Conservation (phyloP, 2,113 vertebrate species). For the Sula dactylatra region DNA sequence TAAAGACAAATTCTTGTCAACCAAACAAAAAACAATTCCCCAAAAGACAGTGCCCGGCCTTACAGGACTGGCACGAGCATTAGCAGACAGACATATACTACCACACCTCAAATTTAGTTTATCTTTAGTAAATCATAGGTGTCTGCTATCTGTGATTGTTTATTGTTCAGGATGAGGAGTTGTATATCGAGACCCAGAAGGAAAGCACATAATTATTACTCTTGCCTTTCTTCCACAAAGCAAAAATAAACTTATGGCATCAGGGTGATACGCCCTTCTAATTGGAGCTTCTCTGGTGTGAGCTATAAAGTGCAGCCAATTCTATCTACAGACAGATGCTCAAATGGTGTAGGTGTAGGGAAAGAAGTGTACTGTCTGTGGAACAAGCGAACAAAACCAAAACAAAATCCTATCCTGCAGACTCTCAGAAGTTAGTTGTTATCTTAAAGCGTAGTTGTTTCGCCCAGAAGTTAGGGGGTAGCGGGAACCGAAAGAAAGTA, state of each 20-base stretch:
- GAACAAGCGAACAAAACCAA: background rate
- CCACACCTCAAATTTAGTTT: background rate
- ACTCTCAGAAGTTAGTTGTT: background rate
- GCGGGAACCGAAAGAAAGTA: background rate
- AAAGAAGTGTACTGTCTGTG: background rate
- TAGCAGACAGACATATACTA: background rate
- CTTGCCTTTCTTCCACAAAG: background rate
- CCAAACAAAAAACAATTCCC: background rate
- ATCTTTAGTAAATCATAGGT: conserved; percentile 35
- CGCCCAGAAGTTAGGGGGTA: background rate
- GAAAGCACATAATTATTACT: background rate
- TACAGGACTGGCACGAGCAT: background rate
- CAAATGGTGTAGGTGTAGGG: background rate
- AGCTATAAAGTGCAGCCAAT: background rate
- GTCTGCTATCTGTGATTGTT: background rate
- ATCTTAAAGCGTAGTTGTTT: background rate
- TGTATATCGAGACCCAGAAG: background rate
- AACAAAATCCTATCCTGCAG: background rate
- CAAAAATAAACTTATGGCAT: background rate
- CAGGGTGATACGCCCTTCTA: background rate
- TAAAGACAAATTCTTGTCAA: background rate
- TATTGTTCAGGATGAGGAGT: background rate
- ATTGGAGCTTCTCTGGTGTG: background rate
- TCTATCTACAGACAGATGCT: background rate
- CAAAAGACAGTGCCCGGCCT: background rate